Evolutionary conservation across 2,797 vertebrate species (phyloP).

Genomic region (Vireo griseus): DNA sequence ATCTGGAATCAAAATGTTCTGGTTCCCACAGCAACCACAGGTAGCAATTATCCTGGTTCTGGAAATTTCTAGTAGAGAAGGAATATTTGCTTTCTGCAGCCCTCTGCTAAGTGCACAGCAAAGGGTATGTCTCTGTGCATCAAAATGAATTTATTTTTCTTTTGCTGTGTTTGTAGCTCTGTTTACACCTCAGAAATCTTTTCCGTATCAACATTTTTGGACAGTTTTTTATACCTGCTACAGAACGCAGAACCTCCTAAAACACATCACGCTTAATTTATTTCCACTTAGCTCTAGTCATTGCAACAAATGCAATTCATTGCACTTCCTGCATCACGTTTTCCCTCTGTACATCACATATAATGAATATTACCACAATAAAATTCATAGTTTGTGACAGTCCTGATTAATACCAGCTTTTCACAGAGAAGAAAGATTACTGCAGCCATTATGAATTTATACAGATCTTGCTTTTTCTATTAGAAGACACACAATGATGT

Average conservation of each 20-base stretch:
- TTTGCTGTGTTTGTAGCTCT: neutral
- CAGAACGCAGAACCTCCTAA: neutral
- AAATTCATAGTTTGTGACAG: constrained; percentile 63
- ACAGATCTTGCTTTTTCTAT: neutral
- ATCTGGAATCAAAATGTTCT: constrained; percentile 44
- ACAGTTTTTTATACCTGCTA: neutral
- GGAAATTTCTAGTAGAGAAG: constrained; percentile 34
- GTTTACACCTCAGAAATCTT: neutral
- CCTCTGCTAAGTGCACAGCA: neutral
- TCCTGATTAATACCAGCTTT: constrained; percentile 55
- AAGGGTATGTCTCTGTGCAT: neutral
- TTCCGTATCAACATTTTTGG: neutral
- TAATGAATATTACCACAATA: constrained; percentile 58
- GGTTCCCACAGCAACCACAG: constrained; percentile 71
- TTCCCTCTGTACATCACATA: constrained; percentile 22
- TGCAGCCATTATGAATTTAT: constrained; percentile 20
- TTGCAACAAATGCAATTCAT: constrained; percentile 49
- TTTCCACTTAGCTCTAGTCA: constrained; percentile 53
- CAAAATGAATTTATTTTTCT: neutral
- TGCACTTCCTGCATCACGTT: constrained; percentile 5
- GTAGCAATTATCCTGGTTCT: constrained; percentile 56
- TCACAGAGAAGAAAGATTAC: neutral
- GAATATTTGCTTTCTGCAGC: neutral
- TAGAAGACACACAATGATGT: neutral
- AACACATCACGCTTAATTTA: constrained; percentile 41